These are phyloP conservation scores for Onychomys torridus DNA, from an alignment of 2,797 vertebrate species.

Conservation along the genomic window DNA sequence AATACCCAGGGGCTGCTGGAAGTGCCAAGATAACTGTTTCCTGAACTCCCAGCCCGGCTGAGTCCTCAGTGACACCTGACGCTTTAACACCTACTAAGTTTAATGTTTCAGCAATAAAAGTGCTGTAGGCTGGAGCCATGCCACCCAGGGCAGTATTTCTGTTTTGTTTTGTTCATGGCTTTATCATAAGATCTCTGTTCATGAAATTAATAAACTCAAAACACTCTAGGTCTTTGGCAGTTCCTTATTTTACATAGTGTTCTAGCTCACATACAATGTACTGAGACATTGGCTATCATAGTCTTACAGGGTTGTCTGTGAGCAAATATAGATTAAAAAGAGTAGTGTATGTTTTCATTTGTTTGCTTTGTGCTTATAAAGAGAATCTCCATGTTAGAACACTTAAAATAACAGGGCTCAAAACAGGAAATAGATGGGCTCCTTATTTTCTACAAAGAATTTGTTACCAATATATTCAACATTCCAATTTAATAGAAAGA, in stretches of 20 bases:
- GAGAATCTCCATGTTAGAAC: not conserved
- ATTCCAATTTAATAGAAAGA: slow-evolving; percentile 47
- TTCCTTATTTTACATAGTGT: slow-evolving; percentile 9
- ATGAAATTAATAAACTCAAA: slow-evolving; percentile 32
- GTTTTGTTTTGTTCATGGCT: slow-evolving; percentile 7
- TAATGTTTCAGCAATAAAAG: not conserved
- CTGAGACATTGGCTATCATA: not conserved
- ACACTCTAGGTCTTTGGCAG: not conserved
- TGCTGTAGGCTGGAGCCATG: not conserved
- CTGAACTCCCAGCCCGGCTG: not conserved
- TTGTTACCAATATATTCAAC: not conserved
- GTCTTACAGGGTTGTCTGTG: not conserved
- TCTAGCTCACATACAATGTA: not conserved
- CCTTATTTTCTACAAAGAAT: slow-evolving; percentile 55
- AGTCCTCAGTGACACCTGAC: not conserved
- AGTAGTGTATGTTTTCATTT: not conserved
- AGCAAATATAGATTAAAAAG: slow-evolving; percentile 1
- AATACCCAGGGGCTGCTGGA: not conserved
- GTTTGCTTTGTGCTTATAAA: not conserved
- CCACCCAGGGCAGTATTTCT: not conserved
- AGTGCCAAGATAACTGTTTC: not conserved
- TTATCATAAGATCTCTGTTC: not conserved
- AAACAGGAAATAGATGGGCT: not conserved
- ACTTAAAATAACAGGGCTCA: slow-evolving; percentile 47
- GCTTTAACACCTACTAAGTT: not conserved